Percentiles rank a stretch among this genome's conserved stretches.
Evolutionary conservation across 2,888 invertebrate genomes (phyloP).

Genomic region (Eucriotettix oculatus): DNA sequence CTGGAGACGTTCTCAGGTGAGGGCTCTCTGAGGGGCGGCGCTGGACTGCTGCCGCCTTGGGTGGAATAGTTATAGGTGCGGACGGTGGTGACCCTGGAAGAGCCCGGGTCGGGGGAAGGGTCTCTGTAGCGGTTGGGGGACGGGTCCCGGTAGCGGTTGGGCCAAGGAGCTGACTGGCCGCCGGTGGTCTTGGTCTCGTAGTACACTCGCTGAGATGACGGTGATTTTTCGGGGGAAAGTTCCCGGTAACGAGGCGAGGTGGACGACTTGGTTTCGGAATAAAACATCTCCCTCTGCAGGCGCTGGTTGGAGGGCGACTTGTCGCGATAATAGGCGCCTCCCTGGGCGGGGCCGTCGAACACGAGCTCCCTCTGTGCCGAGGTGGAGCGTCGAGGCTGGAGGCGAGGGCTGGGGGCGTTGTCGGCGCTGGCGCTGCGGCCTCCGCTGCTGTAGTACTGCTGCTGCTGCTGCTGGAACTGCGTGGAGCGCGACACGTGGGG

Average conservation of each 20-base stretch:
- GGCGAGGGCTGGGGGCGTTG: conserved; percentile 2
- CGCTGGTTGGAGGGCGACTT: conserved; percentile 12
- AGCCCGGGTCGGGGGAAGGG: not conserved
- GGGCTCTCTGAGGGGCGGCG: not conserved
- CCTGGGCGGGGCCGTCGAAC: conserved; percentile 6
- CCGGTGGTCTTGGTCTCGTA: not conserved
- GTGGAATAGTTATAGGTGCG: not conserved
- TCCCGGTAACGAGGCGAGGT: not conserved
- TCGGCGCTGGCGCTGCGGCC: not conserved
- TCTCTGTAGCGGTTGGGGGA: not conserved
- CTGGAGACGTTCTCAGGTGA: conserved; percentile 1
- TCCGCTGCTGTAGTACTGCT: not conserved
- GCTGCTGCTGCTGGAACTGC: not conserved
- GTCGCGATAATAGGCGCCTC: conserved; percentile 12
- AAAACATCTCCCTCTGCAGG: conserved; percentile 10
- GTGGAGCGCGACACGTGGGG: conserved; percentile 8
- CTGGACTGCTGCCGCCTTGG: not conserved
- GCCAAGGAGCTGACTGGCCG: not conserved
- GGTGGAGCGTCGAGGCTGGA: conserved; percentile 8
- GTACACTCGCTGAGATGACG: conserved; percentile 3
- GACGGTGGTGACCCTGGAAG: too few species aligned
- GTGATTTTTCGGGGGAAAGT: not conserved
- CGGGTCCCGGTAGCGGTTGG: not conserved
- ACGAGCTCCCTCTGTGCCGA: conserved; percentile 10
- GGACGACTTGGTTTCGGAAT: not conserved